Evolutionary conservation across 2,888 invertebrate species (phyloP), one percentile per base, ranked within the genome.

Genomic region (Macrosiphum euphorbiae): DNA sequence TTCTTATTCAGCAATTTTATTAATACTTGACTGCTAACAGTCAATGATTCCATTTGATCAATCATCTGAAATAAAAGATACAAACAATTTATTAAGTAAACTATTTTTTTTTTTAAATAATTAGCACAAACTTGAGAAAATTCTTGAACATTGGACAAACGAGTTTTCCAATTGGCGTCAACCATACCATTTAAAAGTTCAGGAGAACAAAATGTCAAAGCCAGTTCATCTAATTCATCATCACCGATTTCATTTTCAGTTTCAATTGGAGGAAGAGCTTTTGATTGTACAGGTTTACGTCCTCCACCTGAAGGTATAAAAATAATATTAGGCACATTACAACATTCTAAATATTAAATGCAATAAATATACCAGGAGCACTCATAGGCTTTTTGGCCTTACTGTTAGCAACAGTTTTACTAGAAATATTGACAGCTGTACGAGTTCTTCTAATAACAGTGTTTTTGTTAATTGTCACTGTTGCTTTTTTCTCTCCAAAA

Each of bases 151-250:
- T 98, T 97, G 24, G 97, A 96, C 35, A 98, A 96, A 55, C 99
- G 97, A 94, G 96, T 97, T 96, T 99, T 99, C 98, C 98, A 99
- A 96, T 98, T 98, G 90, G 97, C 96, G 95, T 98, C 98, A 0
- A 96, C 96, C 10, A 99, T 96, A 90, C 98, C 98, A 95, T 96
- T 95, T 5, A 97, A 95, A 47, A 97, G 96, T 87, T 97, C 97
- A 0, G 96, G 96, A 0, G 97, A 96, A 26, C 98, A 96, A 41
- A 97, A 95, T 94, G 97, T 97, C 78, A 97, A 96, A 0, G 98
- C 97, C 95, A 97, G 97, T 92, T 97, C 97, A 94, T 98, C 97
- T 0, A 98, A 97, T 95, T 98, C 98, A 94, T 98, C 98, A 50
- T 97, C 97, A 28, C 97, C 96, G 92, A 98, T 96, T 95, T 98